These are phyloP conservation scores for Aphodius granarius DNA, from an alignment of 2,888 invertebrate genomes.

Conservation along the genomic window DNA sequence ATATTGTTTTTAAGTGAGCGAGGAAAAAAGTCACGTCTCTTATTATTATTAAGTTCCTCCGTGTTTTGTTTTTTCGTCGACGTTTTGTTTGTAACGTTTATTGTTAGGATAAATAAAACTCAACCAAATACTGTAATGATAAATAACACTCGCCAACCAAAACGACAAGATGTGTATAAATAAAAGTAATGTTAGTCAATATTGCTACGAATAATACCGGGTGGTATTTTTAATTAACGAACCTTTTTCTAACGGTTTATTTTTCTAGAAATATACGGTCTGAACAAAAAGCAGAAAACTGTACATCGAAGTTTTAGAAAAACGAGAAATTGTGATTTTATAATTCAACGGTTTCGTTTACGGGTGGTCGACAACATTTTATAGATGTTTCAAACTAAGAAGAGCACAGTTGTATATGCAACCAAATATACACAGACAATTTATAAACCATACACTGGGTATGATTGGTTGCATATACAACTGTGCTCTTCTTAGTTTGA, in stretches of 20 bases:
- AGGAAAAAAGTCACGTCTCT: not conserved
- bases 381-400: too few relatives aligned
- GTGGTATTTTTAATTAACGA: not conserved
- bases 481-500: too few relatives aligned
- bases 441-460: too few relatives aligned
- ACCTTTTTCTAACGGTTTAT: not conserved
- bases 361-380: not conserved
- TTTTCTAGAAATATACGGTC: not conserved
- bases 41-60: not conserved
- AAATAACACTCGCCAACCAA: not conserved
- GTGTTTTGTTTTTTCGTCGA: not conserved
- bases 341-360: not conserved
- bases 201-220: not conserved
- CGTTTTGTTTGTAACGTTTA: not conserved
- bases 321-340: constrained; percentile 18
- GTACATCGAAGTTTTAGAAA: constrained; percentile 16
- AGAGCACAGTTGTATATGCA: too few relatives aligned
- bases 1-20: not conserved
- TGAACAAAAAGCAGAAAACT: not conserved
- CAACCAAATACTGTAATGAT: not conserved
- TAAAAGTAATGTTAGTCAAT: not conserved
- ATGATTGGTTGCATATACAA: too few relatives aligned
- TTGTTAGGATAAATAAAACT: not conserved
- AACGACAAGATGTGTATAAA: not conserved
- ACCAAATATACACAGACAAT: too few relatives aligned